Evolutionary conservation across 2,888 invertebrate genomes (phyloP).

Genomic region (Neoscelio sp.): DNA sequence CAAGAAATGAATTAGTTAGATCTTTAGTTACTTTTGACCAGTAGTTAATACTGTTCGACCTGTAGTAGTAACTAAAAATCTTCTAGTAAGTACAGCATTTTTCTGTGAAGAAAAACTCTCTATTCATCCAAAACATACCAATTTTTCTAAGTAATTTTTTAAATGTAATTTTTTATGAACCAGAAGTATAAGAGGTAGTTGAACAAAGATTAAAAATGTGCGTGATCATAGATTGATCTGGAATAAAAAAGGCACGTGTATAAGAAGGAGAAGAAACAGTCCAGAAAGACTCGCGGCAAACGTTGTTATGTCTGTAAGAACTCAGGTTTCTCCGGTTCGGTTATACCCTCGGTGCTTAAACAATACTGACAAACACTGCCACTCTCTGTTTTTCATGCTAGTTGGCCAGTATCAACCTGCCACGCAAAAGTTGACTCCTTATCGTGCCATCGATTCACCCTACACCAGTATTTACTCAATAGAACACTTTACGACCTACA

Average conservation of each 20-base stretch:
- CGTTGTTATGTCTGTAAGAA: slow-evolving; percentile 55
- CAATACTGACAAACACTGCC: slow-evolving; percentile 53
- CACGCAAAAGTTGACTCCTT: slow-evolving; percentile 50
- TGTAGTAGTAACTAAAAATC: too few species aligned
- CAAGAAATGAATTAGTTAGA: too few species aligned
- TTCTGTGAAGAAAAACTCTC: too few species aligned
- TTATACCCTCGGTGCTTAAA: slow-evolving; percentile 27
- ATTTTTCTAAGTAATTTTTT: too few species aligned
- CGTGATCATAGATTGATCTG: slow-evolving; percentile 6
- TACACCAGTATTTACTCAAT: slow-evolving; percentile 64
- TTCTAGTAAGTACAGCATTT: too few species aligned
- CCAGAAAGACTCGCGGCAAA: slow-evolving; percentile 5
- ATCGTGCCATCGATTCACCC: slow-evolving; percentile 62
- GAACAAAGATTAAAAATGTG: too few species aligned
- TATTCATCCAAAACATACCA: too few species aligned
- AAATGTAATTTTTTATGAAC: too few species aligned
- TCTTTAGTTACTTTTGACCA: too few species aligned
- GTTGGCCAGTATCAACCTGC: slow-evolving; percentile 11
- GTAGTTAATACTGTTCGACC: too few species aligned
- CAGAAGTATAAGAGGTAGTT: too few species aligned
- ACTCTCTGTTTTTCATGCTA: slow-evolving; percentile 35
- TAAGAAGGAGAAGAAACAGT: slow-evolving; percentile 19
- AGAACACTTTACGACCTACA: slow-evolving; percentile 53
- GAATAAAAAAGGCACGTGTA: slow-evolving; percentile 32
- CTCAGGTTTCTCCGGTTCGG: slow-evolving; percentile 36